phyloP scores from a whole-genome alignment of 2,113 vertebrate species.

The Brachypodius melanocephalos region DNA sequence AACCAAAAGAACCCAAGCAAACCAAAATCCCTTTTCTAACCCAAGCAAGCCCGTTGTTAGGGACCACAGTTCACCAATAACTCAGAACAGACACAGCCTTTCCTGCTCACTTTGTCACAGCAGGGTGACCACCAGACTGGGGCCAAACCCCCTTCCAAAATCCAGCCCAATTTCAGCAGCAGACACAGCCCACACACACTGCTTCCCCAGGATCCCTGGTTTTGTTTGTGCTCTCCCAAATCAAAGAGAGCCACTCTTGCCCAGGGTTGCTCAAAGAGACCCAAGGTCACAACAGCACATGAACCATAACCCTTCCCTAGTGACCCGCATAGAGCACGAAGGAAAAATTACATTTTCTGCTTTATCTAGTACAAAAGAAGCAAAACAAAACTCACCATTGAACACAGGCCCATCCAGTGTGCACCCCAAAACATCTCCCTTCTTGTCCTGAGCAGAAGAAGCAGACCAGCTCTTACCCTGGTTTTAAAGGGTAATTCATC shows the following conservation, averaged over 20 bases:
- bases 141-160: neutral
- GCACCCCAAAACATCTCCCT: neutral
- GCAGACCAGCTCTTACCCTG: too few relatives aligned
- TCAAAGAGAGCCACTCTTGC: neutral
- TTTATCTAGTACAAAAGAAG: neutral
- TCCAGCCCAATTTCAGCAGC: neutral
- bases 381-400: neutral
- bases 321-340: accelerated
- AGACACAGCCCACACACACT: accelerated
- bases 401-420: accelerated
- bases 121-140: accelerated
- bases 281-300: neutral
- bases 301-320: accelerated
- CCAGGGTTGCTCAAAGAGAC: neutral
- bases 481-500: neutral
- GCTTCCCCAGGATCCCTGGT: neutral
- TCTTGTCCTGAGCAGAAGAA: neutral
- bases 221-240: neutral
- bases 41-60: neutral
- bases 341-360: neutral
- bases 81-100: neutral
- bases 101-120: accelerated
- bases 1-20: neutral
- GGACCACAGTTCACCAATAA: neutral
- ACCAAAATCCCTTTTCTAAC: neutral